Base-by-base conservation (phyloP, 1,140 invertebrate species). In the Trypoxylus dichotomus region DNA sequence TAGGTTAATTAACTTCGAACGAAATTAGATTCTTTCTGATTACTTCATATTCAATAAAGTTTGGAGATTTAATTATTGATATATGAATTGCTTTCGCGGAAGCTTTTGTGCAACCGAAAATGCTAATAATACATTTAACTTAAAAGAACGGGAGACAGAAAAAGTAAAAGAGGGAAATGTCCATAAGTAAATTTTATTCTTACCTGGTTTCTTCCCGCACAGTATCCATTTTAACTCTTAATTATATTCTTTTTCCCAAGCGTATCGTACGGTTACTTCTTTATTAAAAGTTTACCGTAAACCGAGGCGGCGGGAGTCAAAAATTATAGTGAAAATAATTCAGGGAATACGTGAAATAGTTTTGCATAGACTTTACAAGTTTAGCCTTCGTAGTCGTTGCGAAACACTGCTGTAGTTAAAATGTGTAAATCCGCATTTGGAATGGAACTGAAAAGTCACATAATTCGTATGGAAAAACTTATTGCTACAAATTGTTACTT, bases 121-220 rank as follows among this genome's bases (percentile, higher is more conserved):
- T 19, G 32, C 5, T 37, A 37, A 37, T 8, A 37, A 37, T 32
- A 19, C 74, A 41, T 74, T n/a, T 32, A 74, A 74, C 21, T 41
- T 37, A 41, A 37, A 37, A 74, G 19, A 13, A 0, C 60, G 60
- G 24, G 5, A 63, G 60, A 63, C 60, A 63, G 19, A 63, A 63
- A 63, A 63, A 63, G n/a, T 63, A 21, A 27, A 63, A 63, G 6
- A 24, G 25, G 21, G 21, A 63, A 63, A 58, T 21, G 13, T 58
- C 15, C 21, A 21, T 58, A 58, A 3, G 24, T 27, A 76, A 76
- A 68, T 7, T 76, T 76, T 75, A 43, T 63, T 79, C 80, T 82
- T 83, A 84, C 83, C 82, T 83, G 78, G 80, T 81, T 80, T 83
- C 82, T 79, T 83, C 83, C 73, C 82, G 78, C 78, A 82, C 80